phyloP scores from a whole-genome alignment of 2,797 vertebrate species.

The Morus bassanus region DNA sequence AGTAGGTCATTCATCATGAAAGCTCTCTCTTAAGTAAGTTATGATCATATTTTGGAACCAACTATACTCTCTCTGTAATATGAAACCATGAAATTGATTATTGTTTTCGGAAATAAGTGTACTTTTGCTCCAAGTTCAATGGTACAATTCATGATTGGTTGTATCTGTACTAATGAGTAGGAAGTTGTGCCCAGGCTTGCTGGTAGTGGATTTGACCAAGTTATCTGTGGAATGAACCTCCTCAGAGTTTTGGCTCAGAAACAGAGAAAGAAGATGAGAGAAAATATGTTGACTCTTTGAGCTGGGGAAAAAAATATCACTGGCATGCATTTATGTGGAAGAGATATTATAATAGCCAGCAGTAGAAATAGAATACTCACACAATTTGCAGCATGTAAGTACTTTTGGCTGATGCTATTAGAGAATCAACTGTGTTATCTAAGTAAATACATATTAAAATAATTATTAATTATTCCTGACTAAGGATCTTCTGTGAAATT shows the following conservation, averaged over 20 bases:
- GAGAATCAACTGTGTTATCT: not conserved
- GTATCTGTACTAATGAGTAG: not conserved
- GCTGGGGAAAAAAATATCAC: not conserved
- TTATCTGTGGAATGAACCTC: not conserved
- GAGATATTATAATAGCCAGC: not conserved
- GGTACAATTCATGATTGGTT: not conserved
- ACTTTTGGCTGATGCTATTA: not conserved
- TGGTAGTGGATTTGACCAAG: not conserved
- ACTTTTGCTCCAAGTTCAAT: not conserved
- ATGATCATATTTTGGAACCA: not conserved
- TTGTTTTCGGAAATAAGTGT: not conserved
- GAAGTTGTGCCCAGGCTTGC: not conserved
- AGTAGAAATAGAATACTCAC: not conserved
- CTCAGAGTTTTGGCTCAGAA: not conserved
- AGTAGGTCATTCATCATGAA: not conserved
- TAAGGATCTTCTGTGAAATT: not conserved
- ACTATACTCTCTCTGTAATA: not conserved
- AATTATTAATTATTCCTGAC: not conserved
- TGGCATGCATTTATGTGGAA: not conserved
- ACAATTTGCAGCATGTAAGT: not conserved
- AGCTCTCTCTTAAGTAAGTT: not conserved
- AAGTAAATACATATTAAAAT: not conserved
- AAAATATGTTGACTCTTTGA: not conserved
- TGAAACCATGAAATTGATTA: not conserved
- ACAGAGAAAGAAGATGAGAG: not conserved